Base-by-base conservation (phyloP, 2,888 invertebrate genomes). In the Rambutsinella grinnellia region DNA sequence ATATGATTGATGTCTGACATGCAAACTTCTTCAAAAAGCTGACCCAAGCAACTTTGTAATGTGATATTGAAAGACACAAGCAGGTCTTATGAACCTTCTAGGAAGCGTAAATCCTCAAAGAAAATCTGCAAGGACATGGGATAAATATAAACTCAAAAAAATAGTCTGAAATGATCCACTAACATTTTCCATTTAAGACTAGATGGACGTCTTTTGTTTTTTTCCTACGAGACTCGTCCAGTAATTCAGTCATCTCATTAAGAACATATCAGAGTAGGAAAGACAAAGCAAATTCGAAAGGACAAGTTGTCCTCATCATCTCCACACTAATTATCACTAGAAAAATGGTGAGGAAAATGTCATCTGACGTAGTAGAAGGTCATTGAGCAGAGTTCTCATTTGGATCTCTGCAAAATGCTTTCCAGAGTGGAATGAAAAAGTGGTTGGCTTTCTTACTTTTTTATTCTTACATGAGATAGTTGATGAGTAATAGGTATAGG, bases 271-370 rank as follows among this genome's bases (percentile, higher is more conserved):
- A n/a, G n/a, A n/a, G n/a, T n/a, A n/a, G n/a, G n/a, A n/a, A n/a
- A n/a, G n/a, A n/a, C n/a, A n/a, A n/a, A n/a, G n/a, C n/a, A n/a
- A n/a, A n/a, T n/a, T n/a, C n/a, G n/a, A 36, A 13, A 36, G 36
- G 13, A 36, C 36, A 13, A 36, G 36, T 47, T 23, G 49, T n/a
- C 62, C 23, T 47, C 67, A 28, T 27, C 17, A 60, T 15, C 67
- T n/a, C 28, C 19, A 53, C 44, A 60, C 47, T 51, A 69, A 69
- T 69, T 60, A 69, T 27, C 27, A 69, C 60, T 61, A 23, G 23
- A 49, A 13, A 54, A 47, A 54, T 17, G 19, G 54, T 53, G 27
- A 51, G 49, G 21, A 36, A 67, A 67, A 68, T 69, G 69, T 69
- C 69, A 69, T 23, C 53, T 60, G 53, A 61, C 51, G 28, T 54